Percentiles rank a stretch among this genome's conserved stretches.
Conservation (phyloP, 2,888 invertebrate species). For the Hoplodrina ambigua region DNA sequence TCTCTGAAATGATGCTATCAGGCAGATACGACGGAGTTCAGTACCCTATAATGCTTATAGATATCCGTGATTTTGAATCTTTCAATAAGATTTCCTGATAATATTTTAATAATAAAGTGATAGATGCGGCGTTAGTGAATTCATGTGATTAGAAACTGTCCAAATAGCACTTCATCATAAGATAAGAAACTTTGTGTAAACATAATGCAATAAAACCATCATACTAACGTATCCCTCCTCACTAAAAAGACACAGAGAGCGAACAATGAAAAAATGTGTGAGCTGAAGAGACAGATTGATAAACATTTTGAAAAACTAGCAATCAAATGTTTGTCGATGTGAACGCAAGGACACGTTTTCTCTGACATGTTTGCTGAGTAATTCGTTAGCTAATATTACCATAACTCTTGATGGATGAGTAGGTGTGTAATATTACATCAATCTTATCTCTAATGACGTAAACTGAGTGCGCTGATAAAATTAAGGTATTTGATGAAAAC, state of each 20-base stretch:
- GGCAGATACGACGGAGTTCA: constrained; percentile 14
- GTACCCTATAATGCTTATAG: background rate
- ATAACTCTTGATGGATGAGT: constrained; percentile 30
- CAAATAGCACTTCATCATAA: too few relatives aligned
- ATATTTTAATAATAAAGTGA: background rate
- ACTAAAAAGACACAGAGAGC: too few relatives aligned
- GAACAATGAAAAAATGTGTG: too few relatives aligned
- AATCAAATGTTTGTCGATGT: background rate
- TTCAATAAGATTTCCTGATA: background rate
- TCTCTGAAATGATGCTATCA: constrained; percentile 15
- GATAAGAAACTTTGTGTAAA: too few relatives aligned
- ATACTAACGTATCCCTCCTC: too few relatives aligned
- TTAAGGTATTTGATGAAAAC: background rate
- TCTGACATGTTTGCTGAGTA: constrained; percentile 5
- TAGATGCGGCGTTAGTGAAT: too few relatives aligned
- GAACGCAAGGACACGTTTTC: background rate
- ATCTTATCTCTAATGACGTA: constrained; percentile 22
- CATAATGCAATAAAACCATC: too few relatives aligned
- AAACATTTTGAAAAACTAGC: background rate
- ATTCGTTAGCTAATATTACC: constrained; percentile 15
- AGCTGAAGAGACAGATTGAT: background rate
- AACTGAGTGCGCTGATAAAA: constrained; percentile 9
- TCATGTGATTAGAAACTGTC: too few relatives aligned
- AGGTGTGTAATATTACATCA: constrained; percentile 14
- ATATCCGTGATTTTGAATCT: background rate